Evolutionary conservation across 2,113 vertebrate species (phyloP).

Genomic region (Podarcis muralis): DNA sequence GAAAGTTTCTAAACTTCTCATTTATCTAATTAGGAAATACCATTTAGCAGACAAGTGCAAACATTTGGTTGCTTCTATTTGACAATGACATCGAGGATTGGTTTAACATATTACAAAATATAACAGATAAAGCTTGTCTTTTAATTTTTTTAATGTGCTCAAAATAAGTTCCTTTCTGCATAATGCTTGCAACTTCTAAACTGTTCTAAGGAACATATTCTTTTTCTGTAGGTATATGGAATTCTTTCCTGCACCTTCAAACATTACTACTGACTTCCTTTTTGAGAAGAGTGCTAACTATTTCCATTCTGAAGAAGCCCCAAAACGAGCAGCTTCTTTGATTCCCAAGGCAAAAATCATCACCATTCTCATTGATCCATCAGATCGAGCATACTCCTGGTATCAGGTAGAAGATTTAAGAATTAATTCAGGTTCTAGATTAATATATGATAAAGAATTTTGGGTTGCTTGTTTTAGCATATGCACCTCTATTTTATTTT

Average conservation of each 20-base stretch:
- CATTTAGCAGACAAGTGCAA: not conserved
- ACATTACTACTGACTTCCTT: conserved; percentile 91
- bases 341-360: conserved; percentile 96
- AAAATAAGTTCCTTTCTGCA: not conserved
- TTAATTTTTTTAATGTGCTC: conserved; percentile 19
- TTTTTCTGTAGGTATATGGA: conserved; percentile 93
- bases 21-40: not conserved
- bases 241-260: conserved; percentile 94
- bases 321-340: conserved; percentile 87
- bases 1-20: not conserved
- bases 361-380: conserved; percentile 94
- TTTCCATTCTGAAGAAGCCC: conserved; percentile 95
- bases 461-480: not conserved
- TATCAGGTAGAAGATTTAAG: conserved; percentile 84
- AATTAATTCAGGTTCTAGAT: not conserved
- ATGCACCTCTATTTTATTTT: not conserved
- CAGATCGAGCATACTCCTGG: conserved; percentile 95
- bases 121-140: not conserved
- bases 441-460: not conserved
- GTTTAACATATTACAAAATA: not conserved
- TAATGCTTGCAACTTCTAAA: not conserved
- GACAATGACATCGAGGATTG: not conserved
- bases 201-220: conserved; percentile 59
- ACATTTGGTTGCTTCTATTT: not conserved
- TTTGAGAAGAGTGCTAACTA: conserved; percentile 99